Base-by-base conservation (phyloP, 2,888 invertebrate genomes). In the Clepsis dumicolana region DNA sequence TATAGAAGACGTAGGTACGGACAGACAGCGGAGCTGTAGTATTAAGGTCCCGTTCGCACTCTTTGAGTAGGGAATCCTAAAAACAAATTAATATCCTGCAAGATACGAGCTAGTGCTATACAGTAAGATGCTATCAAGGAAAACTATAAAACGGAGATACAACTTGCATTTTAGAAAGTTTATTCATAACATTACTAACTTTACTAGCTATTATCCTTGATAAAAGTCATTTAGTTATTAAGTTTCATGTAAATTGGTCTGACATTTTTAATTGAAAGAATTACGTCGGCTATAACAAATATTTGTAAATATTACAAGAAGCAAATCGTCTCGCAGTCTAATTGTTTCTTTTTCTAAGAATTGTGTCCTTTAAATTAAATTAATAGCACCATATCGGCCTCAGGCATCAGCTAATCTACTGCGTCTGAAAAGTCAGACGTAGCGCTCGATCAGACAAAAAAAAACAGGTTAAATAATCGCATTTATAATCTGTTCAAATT, bases 401-500 rank as follows among this genome's bases (percentile, higher is more conserved):
- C 21, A 48, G 16, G 25, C 27, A 29, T 50, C 10, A n/a, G 24
- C 24, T 50, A 35, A 35, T 29, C n/a, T 29, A 27, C 25, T 53
- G 32, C 24, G 21, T 21, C 38, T 25, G n/a, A 53, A 52, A 52
- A 25, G n/a, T 0, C 53, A 54, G 16, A 21, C 21, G 21, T 12
- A 12, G 48, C 48, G 21, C 21, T 41, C 12, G 21, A 41, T 4
- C 14, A n/a, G 24, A 24, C 27, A 56, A 67, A 62, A 27, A n/a
- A 3, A 32, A 62, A 38, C 56, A 50, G 21, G 27, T 29, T n/a
- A 27, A 38, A 56, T 38, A 21, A 57, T 32, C 48, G 24, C 25
- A 24, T 25, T 48, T 38, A 63, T 35, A 62, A 67, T 56, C 35
- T 56, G 16, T 48, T n/a, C 3, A 27, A 38, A 50, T 35, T 10